Evolutionary conservation across 2,113 vertebrate genomes (phyloP), one percentile per base, ranked within the genome.

Genomic region (Blennius ocellaris): DNA sequence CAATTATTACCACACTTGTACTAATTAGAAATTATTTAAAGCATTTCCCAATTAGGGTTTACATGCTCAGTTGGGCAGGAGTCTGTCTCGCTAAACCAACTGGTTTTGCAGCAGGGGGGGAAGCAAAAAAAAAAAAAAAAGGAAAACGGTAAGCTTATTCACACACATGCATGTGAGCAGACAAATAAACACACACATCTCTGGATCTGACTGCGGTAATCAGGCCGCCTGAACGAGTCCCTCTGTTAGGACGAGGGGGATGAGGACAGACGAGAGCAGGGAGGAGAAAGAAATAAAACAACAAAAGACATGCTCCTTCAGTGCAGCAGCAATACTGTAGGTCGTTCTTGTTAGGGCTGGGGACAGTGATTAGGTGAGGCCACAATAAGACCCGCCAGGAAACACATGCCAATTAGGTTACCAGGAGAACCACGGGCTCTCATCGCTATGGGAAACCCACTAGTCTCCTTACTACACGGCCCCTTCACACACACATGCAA

Each of bases 1-100:
- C 95, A 95, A 96, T 96, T 96, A 96, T 93, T 93, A 94, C 92
- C 91, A 90, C 93, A 95, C 96, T 95, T 94, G 93, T 93, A 92
- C 95, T 96, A 96, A 96, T 97, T 95, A 96, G 90, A 95, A 94
- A 95, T 92, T 93, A 93, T 95, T 95, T 94, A 94, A 95, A 95
- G 93, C 93, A 94, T 95, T 94, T 91, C 93, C 93, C 93, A 94
- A 95, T 96, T 95, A 94, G 92, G 86, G 92, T 90, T 94, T 94
- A 91, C 82, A 92, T 95, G 95, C 95, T 96, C 93, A 93, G 91
- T 92, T 78, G 89, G 87, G 88, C 90, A 92, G 84, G 80, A 91
- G 86, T 92, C 89, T 87, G 82, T 87, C 87, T 87, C 76, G 58
- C 82, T 91, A 91, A 91, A 92, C 90, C 81, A 67, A 90, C 90